Evolutionary conservation across 2,113 vertebrate genomes (phyloP).

Genomic region (Polypterus senegalus): DNA sequence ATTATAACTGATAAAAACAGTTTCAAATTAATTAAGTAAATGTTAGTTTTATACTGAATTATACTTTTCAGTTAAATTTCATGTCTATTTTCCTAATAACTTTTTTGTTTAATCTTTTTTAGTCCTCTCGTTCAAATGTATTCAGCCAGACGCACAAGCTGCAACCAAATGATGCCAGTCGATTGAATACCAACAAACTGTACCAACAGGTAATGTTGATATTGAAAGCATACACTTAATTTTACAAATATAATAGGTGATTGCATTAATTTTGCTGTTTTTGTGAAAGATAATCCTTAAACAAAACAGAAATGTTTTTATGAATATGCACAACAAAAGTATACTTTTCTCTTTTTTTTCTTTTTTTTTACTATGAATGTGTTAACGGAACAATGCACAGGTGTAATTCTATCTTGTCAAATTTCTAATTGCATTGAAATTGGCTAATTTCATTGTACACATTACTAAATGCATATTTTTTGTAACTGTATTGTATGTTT

Average conservation of each 20-base stretch:
- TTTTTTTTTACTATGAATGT: not conserved
- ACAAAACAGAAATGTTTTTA: not conserved
- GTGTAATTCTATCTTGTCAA: too few relatives aligned
- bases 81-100: not conserved
- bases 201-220: constrained; percentile 56
- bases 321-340: not conserved
- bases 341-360: not conserved
- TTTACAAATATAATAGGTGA: not conserved
- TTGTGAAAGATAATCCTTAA: not conserved
- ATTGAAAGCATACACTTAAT: not conserved
- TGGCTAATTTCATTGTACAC: too few relatives aligned
- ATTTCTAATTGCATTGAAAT: too few relatives aligned
- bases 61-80: not conserved
- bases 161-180: constrained; percentile 39
- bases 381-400: too few relatives aligned
- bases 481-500: too few relatives aligned
- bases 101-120: constrained; percentile 16
- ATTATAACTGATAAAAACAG: too few relatives aligned
- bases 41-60: too few relatives aligned
- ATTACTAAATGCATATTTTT: too few relatives aligned
- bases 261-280: not conserved
- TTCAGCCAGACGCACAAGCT: constrained; percentile 60
- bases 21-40: too few relatives aligned
- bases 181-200: constrained; percentile 46
- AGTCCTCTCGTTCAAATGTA: constrained; percentile 56